These are phyloP conservation scores for Myotis findleyi DNA, from an alignment of 2,797 vertebrate genomes.

Conservation along the genomic window DNA sequence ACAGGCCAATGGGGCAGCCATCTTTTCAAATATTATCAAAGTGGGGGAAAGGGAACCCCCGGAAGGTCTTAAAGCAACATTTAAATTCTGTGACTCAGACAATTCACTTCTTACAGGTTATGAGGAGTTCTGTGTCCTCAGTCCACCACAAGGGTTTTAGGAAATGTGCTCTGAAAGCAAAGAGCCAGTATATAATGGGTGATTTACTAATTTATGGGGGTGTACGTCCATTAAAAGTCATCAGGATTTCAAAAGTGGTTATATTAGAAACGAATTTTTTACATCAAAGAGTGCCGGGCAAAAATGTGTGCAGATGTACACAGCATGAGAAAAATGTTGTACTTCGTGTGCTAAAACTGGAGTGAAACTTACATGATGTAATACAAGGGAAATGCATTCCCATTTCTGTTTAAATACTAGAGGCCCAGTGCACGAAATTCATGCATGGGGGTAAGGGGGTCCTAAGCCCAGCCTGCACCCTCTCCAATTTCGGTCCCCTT, in stretches of 20 bases:
- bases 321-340: not conserved
- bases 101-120: not conserved
- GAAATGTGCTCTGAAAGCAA: not conserved
- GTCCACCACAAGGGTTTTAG: not conserved
- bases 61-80: not conserved
- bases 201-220: not conserved
- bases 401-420: not conserved
- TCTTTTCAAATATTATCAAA: slow-evolving; percentile 41
- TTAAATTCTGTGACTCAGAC: not conserved
- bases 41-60: not conserved
- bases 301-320: not conserved
- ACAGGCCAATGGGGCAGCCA: not conserved
- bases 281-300: not conserved
- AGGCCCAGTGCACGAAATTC: too few species aligned
- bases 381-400: not conserved
- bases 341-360: not conserved
- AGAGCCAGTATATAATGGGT: not conserved
- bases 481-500: too few species aligned
- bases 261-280: not conserved
- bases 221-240: not conserved
- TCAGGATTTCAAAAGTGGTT: slow-evolving; percentile 18
- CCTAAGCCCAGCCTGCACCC: too few species aligned
- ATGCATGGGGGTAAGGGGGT: too few species aligned
- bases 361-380: not conserved
- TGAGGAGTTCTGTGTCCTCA: not conserved